Conservation (phyloP, 2,113 vertebrate species). For the Greenwoodochromis staneri region DNA sequence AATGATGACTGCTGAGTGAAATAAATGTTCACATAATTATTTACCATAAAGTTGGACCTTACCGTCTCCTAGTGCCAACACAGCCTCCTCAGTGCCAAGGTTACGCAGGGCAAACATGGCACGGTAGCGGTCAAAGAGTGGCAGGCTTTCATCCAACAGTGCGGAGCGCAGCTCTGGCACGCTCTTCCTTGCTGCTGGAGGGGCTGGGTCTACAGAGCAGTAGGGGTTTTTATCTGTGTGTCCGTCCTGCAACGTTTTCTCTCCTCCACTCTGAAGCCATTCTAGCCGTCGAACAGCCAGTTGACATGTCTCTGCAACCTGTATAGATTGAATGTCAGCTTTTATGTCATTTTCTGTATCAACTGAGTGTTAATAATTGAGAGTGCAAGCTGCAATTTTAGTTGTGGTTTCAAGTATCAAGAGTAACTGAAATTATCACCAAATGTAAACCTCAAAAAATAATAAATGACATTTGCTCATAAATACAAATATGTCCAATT, state of each 20-base stretch:
- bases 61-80: slow-evolving; percentile 86
- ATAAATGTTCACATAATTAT: background rate
- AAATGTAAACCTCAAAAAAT: background rate
- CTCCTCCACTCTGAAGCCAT: slow-evolving; percentile 77
- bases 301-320: slow-evolving; percentile 96
- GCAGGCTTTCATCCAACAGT: slow-evolving; percentile 76
- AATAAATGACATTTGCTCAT: background rate
- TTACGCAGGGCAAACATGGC: slow-evolving; percentile 95
- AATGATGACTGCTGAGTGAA: background rate
- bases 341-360: background rate
- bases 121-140: slow-evolving; percentile 88
- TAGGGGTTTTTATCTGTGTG: slow-evolving; percentile 64
- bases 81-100: slow-evolving; percentile 75
- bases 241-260: slow-evolving; percentile 15
- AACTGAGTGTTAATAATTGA: background rate
- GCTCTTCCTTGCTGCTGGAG: slow-evolving; percentile 69
- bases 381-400: background rate
- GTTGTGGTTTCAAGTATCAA: background rate
- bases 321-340: background rate
- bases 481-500: background rate
- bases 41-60: background rate
- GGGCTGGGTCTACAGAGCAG: slow-evolving; percentile 86
- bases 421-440: background rate
- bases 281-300: slow-evolving; percentile 81
- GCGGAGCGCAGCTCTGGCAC: slow-evolving; percentile 63